These are phyloP conservation scores for Campoletis raptor DNA, from an alignment of 2,888 invertebrate genomes.

Conservation along the genomic window DNA sequence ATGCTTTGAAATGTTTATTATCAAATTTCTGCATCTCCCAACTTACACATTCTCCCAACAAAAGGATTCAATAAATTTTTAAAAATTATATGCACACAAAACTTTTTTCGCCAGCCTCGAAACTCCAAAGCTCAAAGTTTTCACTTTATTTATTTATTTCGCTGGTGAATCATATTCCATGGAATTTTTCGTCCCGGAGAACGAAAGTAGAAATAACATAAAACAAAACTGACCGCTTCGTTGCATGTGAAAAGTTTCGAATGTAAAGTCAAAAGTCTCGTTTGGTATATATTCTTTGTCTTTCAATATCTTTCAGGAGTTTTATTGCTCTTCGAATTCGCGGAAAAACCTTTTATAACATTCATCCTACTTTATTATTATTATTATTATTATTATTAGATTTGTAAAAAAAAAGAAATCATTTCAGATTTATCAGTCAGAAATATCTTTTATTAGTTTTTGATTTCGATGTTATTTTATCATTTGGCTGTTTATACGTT, in stretches of 20 bases:
- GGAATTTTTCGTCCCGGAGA: neutral
- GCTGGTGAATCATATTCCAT: neutral
- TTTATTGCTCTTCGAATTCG: slow-evolving; percentile 1
- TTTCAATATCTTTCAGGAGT: slow-evolving; percentile 1
- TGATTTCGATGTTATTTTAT: neutral
- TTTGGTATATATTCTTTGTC: neutral
- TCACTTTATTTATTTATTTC: neutral
- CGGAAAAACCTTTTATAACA: neutral
- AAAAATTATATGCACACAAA: neutral
- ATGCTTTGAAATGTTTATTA: neutral
- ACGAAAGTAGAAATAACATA: neutral
- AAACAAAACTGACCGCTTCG: neutral
- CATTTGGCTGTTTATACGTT: neutral
- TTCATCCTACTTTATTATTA: neutral
- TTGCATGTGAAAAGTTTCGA: slow-evolving; percentile 2
- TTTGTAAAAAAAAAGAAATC: neutral
- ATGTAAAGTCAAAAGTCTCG: slow-evolving; percentile 15
- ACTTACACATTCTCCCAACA: neutral
- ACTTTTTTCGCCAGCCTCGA: neutral
- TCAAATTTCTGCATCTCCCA: neutral
- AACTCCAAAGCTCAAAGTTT: neutral
- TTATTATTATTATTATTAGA: neutral
- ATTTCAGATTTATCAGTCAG: neutral
- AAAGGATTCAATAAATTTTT: neutral
- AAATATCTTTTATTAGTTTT: neutral